phyloP scores from a whole-genome alignment of 2,888 invertebrate species.

The Isotomurus palustris region DNA sequence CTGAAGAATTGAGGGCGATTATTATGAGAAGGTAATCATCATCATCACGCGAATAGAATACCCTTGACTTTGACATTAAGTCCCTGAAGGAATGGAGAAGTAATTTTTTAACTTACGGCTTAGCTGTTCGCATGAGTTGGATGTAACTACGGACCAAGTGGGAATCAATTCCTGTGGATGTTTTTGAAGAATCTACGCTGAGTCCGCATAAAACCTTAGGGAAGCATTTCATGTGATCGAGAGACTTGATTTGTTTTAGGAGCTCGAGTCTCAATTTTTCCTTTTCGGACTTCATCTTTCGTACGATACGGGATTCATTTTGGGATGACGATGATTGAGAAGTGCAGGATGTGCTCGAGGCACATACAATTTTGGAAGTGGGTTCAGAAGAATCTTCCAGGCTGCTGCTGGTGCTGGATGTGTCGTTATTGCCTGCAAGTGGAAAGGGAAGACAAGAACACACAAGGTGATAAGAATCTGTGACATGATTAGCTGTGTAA shows the following conservation, averaged over 20 bases:
- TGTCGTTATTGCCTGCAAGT: no score
- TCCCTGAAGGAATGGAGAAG: background rate
- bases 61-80: background rate
- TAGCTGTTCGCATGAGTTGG: slow-evolving; percentile 31
- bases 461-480: no score
- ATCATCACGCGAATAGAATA: background rate
- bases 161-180: slow-evolving; percentile 28
- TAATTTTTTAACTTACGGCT: slow-evolving; percentile 28
- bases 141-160: slow-evolving; percentile 31
- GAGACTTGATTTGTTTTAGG: slow-evolving; percentile 31
- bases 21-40: no score
- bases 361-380: no score
- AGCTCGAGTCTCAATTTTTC: slow-evolving; percentile 23
- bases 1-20: no score
- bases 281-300: background rate
- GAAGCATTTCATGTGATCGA: slow-evolving; percentile 37
- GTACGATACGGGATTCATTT: no score
- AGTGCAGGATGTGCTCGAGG: no score
- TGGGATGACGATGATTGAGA: no score
- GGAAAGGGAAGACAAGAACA: no score
- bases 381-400: no score
- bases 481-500: no score
- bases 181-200: slow-evolving; percentile 32
- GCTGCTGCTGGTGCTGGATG: no score
- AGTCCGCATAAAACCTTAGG: slow-evolving; percentile 35